Base-by-base conservation (phyloP, 53 echinoderm and acorn worm genomes). In the Henricia sp. region DNA sequence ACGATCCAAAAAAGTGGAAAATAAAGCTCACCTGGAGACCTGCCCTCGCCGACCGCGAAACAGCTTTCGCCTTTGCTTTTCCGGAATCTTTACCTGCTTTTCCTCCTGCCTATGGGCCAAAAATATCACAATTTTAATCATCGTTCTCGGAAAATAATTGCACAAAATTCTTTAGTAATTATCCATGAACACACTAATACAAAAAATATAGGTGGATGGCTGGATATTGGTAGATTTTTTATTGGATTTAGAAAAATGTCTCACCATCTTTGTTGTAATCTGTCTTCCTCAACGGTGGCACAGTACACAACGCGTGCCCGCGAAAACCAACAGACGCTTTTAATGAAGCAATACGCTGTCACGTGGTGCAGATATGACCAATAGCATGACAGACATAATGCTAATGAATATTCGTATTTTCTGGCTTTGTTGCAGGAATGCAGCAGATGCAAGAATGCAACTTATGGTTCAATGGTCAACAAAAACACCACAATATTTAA, bases 21-120 rank as follows among this genome's bases (percentile, higher is more conserved):
- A 85, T 42, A 20, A 44, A 1, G 32, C 69, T 90, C 80, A 96
- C 97, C 97, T 96, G 97, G 36, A 96, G 86, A 52, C 97, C 97
- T 86, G 97, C 97, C 65, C 97, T 91, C 40, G 97, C 91, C 37
- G 97, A 96, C 66, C 97, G 90, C 36, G 97, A 94, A 72, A 96
- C 97, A 42, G 97, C 97, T 74, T 96, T 96, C 44, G 97, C 97
- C 84, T 96, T 96, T 21, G 97, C 97, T 78, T 96, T 96, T 88
- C 97, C 97, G 83, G 97, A 96, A 77, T 96, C 97, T 88, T 96
- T 96, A 83, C 97, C 97, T 87, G 97, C 97, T 96, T 96, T 96
- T 32, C 97, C 97, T 70, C 97, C 97, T 68, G 97, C 97, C 97
- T 96, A 64, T 16, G 74, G 50, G 88, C 65, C 52, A 68, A 53